A percentile compares a stretch with the other conserved stretches of the same genome.
Conservation (phyloP, 2,797 vertebrate genomes). For the Aphelocoma californica region DNA sequence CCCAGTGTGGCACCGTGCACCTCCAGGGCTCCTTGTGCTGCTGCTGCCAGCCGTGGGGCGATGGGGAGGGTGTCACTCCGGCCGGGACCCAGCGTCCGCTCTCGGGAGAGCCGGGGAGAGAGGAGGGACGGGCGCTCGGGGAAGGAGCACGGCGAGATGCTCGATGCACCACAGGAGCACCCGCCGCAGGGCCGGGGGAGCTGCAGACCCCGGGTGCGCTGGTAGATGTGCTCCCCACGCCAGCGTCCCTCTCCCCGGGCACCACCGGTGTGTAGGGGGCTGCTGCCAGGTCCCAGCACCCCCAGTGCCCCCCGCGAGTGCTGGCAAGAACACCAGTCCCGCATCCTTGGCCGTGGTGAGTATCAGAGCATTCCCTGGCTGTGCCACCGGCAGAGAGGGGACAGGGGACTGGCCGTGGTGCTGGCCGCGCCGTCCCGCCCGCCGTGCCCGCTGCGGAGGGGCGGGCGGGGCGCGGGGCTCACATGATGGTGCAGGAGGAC, state of each 20-base stretch:
- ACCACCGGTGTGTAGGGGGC: accelerated
- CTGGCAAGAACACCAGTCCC: neutral
- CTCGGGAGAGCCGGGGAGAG: neutral
- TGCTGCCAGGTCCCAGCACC: neutral
- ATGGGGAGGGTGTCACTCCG: neutral
- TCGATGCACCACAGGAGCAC: neutral
- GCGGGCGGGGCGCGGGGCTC: conserved; percentile 20
- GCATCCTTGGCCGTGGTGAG: neutral
- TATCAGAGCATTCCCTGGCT: neutral
- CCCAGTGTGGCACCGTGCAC: neutral
- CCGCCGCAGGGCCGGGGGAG: accelerated
- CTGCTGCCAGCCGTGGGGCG: accelerated
- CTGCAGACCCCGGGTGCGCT: neutral
- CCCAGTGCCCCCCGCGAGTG: accelerated
- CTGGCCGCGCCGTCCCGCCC: neutral
- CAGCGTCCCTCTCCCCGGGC: neutral
- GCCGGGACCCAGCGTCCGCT: neutral
- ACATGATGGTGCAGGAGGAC: conserved; percentile 98
- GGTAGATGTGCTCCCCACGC: neutral
- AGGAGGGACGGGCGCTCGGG: neutral
- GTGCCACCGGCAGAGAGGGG: neutral
- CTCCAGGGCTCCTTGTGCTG: neutral
- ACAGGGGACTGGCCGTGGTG: accelerated
- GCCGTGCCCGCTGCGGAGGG: neutral
- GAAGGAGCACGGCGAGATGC: neutral